Percentiles rank a stretch among this genome's conserved stretches.
Evolutionary conservation across 1,140 invertebrate species (phyloP).

Genomic region (Agrypnia vestita): DNA sequence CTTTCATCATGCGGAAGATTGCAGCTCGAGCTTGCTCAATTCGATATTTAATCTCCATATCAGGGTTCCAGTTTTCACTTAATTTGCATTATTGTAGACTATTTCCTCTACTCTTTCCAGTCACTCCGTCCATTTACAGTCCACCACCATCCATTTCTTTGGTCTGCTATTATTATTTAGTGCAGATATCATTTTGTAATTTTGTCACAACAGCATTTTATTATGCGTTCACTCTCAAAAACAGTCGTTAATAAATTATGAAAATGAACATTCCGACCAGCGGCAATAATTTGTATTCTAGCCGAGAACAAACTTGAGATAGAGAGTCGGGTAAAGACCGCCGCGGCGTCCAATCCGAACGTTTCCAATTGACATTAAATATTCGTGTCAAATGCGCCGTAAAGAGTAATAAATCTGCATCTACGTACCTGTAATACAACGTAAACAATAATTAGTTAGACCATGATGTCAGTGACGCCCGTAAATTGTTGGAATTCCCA

Average conservation of each 20-base stretch:
- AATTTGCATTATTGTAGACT: too few relatives aligned
- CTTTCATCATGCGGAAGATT: too few relatives aligned
- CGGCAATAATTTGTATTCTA: neutral
- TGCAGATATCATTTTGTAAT: too few relatives aligned
- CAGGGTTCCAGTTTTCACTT: too few relatives aligned
- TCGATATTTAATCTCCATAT: too few relatives aligned
- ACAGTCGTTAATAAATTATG: neutral
- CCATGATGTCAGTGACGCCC: slow-evolving; percentile 4
- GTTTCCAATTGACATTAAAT: slow-evolving; percentile 18
- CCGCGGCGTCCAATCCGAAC: neutral
- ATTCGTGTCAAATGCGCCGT: neutral
- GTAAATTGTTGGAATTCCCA: neutral
- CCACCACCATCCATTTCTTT: too few relatives aligned
- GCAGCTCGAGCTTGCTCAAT: too few relatives aligned
- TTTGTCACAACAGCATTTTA: too few relatives aligned
- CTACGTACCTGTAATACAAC: neutral
- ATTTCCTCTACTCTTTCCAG: too few relatives aligned
- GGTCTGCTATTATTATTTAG: too few relatives aligned
- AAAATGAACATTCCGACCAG: neutral
- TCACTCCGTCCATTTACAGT: too few relatives aligned
- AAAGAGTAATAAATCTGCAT: slow-evolving; percentile 11
- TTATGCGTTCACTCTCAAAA: too few relatives aligned
- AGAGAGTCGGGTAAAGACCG: neutral
- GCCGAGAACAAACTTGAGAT: neutral
- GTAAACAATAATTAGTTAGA: neutral